These are phyloP conservation scores for Platycercus adscitus DNA, from an alignment of 2,113 vertebrate species.

Conservation along the genomic window DNA sequence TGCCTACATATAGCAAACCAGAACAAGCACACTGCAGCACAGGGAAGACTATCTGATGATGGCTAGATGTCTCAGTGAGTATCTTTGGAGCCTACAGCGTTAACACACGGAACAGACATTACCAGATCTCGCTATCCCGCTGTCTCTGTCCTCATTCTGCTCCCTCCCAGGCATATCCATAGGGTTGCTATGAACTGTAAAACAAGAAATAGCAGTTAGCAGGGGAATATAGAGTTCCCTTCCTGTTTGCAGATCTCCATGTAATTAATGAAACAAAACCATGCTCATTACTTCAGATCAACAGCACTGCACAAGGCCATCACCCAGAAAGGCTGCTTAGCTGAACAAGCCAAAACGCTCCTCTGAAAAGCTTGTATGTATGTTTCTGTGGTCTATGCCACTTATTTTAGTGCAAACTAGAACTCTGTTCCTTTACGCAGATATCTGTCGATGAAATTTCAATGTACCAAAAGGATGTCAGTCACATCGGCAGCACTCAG, in stretches of 20 bases:
- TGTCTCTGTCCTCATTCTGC: conserved; percentile 91
- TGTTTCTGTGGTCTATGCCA: not conserved
- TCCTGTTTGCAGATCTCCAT: conserved; percentile 43
- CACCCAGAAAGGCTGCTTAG: conserved; percentile 77
- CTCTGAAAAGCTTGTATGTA: not conserved
- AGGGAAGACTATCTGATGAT: not conserved
- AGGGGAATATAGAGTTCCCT: conserved; percentile 37
- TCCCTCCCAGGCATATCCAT: conserved; percentile 99
- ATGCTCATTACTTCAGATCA: conserved; percentile 80
- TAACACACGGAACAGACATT: conserved; percentile 47
- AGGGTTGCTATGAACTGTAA: conserved; percentile 95
- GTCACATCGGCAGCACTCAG: not conserved
- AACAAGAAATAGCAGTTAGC: conserved; percentile 67
- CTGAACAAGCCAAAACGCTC: conserved; percentile 74
- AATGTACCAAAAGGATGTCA: not conserved
- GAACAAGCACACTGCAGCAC: not conserved
- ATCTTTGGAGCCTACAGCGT: not conserved
- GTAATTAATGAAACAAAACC: conserved; percentile 73
- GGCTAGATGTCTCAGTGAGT: not conserved
- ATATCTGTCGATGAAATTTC: not conserved
- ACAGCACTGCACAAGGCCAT: conserved; percentile 74
- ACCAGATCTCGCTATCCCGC: conserved; percentile 98
- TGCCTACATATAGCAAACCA: not conserved
- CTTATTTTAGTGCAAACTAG: not conserved
- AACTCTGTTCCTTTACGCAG: not conserved